Percentiles rank a stretch among this genome's conserved stretches.
These are phyloP conservation scores for Microtus montanus DNA, from an alignment of 2,113 vertebrate genomes.

Conservation along the genomic window DNA sequence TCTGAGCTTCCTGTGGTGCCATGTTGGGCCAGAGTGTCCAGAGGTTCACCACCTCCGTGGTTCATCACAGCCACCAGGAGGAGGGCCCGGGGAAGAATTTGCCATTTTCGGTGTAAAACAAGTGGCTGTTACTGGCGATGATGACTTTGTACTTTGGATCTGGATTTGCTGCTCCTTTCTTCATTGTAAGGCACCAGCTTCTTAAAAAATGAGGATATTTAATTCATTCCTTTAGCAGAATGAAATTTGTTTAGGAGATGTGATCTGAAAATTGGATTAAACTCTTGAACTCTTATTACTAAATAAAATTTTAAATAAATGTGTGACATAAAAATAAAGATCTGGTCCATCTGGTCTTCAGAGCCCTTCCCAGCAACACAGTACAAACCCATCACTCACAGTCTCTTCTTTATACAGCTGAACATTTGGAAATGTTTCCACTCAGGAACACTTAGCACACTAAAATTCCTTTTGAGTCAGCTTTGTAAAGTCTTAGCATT, in stretches of 20 bases:
- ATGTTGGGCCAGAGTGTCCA: no score
- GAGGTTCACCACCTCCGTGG: no score
- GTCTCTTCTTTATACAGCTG: neutral
- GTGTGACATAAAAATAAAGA: no score
- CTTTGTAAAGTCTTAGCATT: neutral
- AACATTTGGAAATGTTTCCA: neutral
- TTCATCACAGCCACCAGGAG: no score
- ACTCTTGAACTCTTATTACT: no score
- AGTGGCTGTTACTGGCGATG: constrained; percentile 91
- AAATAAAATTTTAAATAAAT: no score
- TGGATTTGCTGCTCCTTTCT: constrained; percentile 92
- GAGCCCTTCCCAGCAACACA: neutral
- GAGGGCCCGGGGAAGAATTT: constrained; percentile 87
- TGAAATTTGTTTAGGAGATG: no score
- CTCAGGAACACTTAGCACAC: neutral
- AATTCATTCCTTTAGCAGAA: constrained; percentile 52
- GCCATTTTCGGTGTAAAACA: constrained; percentile 96
- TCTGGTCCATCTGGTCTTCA: neutral
- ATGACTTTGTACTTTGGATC: constrained; percentile 93
- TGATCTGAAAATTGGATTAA: no score
- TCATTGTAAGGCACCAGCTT: constrained; percentile 95
- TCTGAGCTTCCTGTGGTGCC: no score
- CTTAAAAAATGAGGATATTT: constrained; percentile 92
- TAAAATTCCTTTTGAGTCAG: neutral
- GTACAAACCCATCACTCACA: neutral